A percentile compares a stretch with the other conserved stretches of the same genome.
Conservation (phyloP, 1,140 invertebrate genomes). For the roundworm (Caenorhabditis elegans) region WBcel235 BX284603.4:8634501-8635000, state of each 20-base stretch:
- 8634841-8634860: too few species aligned
- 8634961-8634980: neutral
- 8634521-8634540: too few species aligned
- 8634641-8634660: conserved; percentile 49
- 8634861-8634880: neutral
- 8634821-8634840: conserved; percentile 65
- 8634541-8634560: neutral
- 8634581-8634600: conserved; percentile 16
- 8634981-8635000: neutral
- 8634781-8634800: conserved; percentile 63
- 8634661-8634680: conserved; percentile 49
- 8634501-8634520: too few species aligned
- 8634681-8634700: conserved; percentile 61
- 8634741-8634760: conserved; percentile 66
- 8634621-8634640: conserved; percentile 61
- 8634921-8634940: neutral
- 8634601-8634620: conserved; percentile 61
- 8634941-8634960: neutral
- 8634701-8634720: conserved; percentile 65
- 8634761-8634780: conserved; percentile 64
- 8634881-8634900: too few species aligned
- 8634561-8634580: neutral
- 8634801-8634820: conserved; percentile 65
- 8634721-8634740: conserved; percentile 66
- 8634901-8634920: neutral